Conservation (phyloP, 1,140 invertebrate genomes). For the Conopomorpha cramerella region DNA sequence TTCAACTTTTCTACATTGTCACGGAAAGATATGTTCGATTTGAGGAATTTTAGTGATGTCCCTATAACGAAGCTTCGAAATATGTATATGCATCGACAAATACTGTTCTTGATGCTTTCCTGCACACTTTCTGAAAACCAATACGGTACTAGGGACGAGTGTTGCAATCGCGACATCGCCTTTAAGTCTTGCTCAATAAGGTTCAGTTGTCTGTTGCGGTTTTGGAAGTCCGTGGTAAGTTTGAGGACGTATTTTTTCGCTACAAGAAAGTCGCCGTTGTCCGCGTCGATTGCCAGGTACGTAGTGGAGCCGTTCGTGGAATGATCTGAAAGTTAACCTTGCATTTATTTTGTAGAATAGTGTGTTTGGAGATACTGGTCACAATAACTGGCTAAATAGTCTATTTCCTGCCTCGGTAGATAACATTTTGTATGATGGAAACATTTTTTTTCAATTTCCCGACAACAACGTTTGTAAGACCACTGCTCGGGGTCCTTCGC, state of each 20-base stretch:
- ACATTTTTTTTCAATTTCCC: too few species aligned
- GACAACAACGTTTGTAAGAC: too few species aligned
- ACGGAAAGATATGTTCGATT: too few species aligned
- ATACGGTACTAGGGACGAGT: conserved; percentile 72
- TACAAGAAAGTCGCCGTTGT: conserved; percentile 25
- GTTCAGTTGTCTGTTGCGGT: conserved; percentile 32
- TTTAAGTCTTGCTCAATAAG: conserved; percentile 74
- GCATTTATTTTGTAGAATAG: too few species aligned
- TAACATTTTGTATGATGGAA: too few species aligned
- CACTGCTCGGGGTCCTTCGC: too few species aligned
- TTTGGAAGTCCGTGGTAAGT: conserved; percentile 26
- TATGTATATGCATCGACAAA: conserved; percentile 54
- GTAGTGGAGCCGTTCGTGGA: conserved; percentile 35
- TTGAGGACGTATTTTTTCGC: conserved; percentile 60
- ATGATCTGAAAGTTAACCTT: conserved; percentile 23
- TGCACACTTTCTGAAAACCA: conserved; percentile 66
- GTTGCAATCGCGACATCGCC: conserved; percentile 67
- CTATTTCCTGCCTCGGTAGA: too few species aligned
- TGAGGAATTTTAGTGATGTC: conserved; percentile 23
- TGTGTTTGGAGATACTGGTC: too few species aligned
- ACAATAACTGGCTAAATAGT: too few species aligned
- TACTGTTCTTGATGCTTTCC: conserved; percentile 57
- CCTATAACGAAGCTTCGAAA: conserved; percentile 68
- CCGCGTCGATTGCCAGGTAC: conserved; percentile 37
- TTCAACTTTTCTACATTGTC: too few species aligned